Conservation (phyloP, 2,113 vertebrate species). For the Sceloporus undulatus region DNA sequence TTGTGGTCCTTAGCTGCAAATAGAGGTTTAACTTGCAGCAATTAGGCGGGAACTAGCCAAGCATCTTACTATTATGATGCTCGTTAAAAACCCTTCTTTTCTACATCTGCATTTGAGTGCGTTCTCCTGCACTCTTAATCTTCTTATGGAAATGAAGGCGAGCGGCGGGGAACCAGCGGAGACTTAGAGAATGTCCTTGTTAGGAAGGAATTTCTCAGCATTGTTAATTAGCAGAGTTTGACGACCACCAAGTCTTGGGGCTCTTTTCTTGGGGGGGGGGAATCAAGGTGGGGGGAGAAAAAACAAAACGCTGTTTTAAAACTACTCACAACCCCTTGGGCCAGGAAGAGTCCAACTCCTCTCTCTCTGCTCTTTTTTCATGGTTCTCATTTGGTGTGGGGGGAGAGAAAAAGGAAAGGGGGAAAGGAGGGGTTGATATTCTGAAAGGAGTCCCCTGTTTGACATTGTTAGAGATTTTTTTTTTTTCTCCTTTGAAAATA, state of each 20-base stretch:
- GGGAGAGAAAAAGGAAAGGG: background rate
- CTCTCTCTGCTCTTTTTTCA: conserved; percentile 32
- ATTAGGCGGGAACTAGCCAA: conserved; percentile 96
- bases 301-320: conserved; percentile 89
- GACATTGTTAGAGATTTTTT: conserved; percentile 86
- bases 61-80: conserved; percentile 97
- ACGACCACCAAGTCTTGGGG: conserved; percentile 87
- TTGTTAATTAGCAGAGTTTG: conserved; percentile 95
- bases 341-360: conserved; percentile 79
- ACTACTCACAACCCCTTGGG: conserved; percentile 86
- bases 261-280: background rate
- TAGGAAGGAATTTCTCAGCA: conserved; percentile 94
- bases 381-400: conserved; percentile 87
- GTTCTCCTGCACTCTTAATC: conserved; percentile 96
- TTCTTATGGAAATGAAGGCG: conserved; percentile 99
- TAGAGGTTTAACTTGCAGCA: conserved; percentile 95
- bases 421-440: conserved; percentile 67
- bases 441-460: conserved; percentile 72
- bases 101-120: conserved; percentile 97
- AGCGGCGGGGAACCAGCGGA: conserved; percentile 92
- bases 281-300: conserved; percentile 50
- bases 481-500: conserved; percentile 87
- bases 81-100: conserved; percentile 91
- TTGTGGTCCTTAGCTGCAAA: conserved; percentile 85
- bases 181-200: conserved; percentile 93